These are phyloP conservation scores for Gila orcuttii DNA, from an alignment of 2,113 vertebrate species.

Conservation along the genomic window DNA sequence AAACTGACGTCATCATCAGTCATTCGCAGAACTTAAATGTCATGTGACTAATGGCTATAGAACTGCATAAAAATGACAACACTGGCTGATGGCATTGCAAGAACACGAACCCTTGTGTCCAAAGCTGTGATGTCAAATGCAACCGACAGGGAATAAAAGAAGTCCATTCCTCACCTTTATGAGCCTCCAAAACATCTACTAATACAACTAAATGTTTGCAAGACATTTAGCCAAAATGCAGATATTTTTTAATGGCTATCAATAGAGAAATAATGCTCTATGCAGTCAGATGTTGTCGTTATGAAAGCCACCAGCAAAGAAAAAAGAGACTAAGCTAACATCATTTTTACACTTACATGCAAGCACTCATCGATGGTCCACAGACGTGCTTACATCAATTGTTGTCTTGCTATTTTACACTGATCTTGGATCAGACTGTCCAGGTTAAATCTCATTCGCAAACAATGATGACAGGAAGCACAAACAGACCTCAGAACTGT, in stretches of 20 bases:
- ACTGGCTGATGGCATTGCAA: neutral
- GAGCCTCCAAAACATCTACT: neutral
- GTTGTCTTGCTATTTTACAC: neutral
- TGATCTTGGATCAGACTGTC: neutral
- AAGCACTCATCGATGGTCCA: neutral
- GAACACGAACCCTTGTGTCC: neutral
- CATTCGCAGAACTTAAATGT: neutral
- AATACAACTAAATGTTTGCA: neutral
- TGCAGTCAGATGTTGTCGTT: neutral
- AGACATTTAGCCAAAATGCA: neutral
- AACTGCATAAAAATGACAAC: neutral
- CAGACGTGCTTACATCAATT: neutral
- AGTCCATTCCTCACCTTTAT: neutral
- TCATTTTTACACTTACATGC: neutral
- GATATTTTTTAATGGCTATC: neutral
- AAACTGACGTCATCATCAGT: neutral
- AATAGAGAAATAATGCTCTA: neutral
- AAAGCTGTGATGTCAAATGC: neutral
- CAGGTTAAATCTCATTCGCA: neutral
- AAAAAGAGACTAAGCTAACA: neutral
- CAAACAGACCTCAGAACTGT: conserved; percentile 4
- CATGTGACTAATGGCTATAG: neutral
- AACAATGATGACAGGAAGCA: neutral
- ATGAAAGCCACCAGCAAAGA: neutral
- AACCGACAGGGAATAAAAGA: neutral